These are phyloP conservation scores for Lydus trimaculatus DNA, from an alignment of 2,888 invertebrate genomes.

Conservation along the genomic window DNA sequence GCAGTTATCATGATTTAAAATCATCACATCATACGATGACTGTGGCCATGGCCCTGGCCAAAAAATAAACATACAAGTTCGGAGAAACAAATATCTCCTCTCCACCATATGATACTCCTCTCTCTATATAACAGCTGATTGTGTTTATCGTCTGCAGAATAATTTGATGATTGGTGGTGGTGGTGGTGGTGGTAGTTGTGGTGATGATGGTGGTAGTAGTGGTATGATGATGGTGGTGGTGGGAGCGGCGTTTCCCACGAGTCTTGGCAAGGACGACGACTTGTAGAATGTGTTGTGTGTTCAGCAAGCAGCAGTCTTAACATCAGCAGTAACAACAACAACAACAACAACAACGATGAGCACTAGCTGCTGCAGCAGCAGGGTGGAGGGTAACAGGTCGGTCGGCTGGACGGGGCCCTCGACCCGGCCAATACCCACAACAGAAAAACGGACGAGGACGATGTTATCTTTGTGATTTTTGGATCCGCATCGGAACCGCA, in stretches of 20 bases:
- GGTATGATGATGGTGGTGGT: slow-evolving; percentile 43
- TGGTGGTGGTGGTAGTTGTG: background rate
- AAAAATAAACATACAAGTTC: background rate
- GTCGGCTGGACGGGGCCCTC: slow-evolving; percentile 36
- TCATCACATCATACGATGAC: background rate
- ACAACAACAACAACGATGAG: background rate
- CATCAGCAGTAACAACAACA: background rate
- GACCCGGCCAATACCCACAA: slow-evolving; percentile 14
- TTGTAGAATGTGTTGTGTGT: slow-evolving; percentile 51
- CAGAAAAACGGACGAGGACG: background rate
- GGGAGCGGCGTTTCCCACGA: slow-evolving; percentile 55
- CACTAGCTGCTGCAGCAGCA: slow-evolving; percentile 17
- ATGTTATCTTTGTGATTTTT: background rate
- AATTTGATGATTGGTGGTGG: background rate
- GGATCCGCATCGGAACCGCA: background rate
- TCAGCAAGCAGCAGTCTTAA: slow-evolving; percentile 11
- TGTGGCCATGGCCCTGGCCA: background rate
- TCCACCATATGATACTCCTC: background rate
- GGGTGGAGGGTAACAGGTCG: slow-evolving; percentile 37
- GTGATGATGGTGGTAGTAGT: background rate
- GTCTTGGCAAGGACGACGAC: slow-evolving; percentile 55
- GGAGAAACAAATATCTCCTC: no score
- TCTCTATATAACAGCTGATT: slow-evolving; percentile 5
- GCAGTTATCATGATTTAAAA: background rate
- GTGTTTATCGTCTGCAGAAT: slow-evolving; percentile 5